A percentile compares a stretch with the other conserved stretches of the same genome.
These are phyloP conservation scores for Rhegmatorhina hoffmannsi DNA, from an alignment of 2,113 vertebrate genomes.

Conservation along the genomic window DNA sequence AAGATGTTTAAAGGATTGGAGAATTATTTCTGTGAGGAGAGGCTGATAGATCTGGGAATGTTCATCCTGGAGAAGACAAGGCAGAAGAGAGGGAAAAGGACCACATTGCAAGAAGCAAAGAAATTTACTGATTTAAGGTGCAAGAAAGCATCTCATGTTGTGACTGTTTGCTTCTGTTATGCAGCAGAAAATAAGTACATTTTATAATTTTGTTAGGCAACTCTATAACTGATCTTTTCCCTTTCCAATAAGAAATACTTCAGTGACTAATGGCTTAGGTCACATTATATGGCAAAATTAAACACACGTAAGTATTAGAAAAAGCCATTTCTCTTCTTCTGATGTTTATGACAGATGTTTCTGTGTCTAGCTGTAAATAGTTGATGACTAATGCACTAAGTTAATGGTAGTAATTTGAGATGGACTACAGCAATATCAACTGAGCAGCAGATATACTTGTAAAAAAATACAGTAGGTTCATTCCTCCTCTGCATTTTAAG, in stretches of 20 bases:
- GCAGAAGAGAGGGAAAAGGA: neutral
- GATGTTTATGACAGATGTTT: slow-evolving; percentile 4
- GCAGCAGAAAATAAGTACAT: neutral
- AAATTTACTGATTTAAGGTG: neutral
- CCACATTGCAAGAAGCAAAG: neutral
- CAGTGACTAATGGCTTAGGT: slow-evolving; percentile 47
- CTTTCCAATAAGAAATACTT: slow-evolving; percentile 48
- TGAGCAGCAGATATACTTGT: neutral
- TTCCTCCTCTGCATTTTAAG: neutral
- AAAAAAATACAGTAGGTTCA: neutral
- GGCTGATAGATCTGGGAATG: neutral
- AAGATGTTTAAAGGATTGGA: neutral
- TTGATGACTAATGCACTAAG: slow-evolving; percentile 36
- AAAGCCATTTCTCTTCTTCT: neutral
- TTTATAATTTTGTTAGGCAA: neutral
- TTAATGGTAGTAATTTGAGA: slow-evolving; percentile 49
- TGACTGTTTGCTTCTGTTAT: neutral
- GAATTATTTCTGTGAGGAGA: neutral
- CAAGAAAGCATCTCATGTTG: neutral
- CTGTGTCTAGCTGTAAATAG: slow-evolving; percentile 33
- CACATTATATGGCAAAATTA: slow-evolving; percentile 2
- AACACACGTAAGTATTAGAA: neutral
- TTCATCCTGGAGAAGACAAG: neutral
- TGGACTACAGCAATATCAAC: neutral
- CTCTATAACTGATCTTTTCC: slow-evolving; percentile 29